Evolutionary conservation across 1,140 invertebrate species (phyloP).

Genomic region (Brachystomella parvula): DNA sequence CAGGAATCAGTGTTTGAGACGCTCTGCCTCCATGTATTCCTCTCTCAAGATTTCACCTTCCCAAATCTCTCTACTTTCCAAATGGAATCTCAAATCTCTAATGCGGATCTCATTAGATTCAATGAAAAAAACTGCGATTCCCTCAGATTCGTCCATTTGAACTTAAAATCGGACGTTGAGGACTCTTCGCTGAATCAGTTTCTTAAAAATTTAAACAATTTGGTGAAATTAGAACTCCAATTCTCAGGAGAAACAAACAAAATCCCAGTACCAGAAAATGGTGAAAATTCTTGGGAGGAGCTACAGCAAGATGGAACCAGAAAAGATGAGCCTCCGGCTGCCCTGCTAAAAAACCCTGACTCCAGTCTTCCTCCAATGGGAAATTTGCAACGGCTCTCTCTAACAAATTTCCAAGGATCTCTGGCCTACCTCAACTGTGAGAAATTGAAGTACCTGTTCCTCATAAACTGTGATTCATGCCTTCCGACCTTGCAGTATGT

Average conservation of each 20-base stretch:
- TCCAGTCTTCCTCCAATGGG: background rate
- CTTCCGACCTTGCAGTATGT: background rate
- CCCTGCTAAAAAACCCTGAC: background rate
- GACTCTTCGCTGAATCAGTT: background rate
- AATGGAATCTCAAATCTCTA: background rate
- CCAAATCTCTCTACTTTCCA: background rate
- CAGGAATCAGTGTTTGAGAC: conserved; percentile 2
- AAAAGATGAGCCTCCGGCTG: background rate
- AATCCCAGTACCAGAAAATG: background rate
- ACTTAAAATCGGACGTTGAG: background rate
- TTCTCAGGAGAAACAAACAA: background rate
- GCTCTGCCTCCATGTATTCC: background rate
- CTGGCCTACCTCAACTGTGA: conserved; percentile 4
- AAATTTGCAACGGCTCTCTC: background rate
- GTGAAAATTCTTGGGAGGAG: background rate
- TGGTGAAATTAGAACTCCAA: background rate
- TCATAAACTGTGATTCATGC: background rate
- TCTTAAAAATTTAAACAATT: background rate
- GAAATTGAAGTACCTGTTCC: background rate
- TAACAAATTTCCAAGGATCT: conserved; percentile 8
- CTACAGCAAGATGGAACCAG: background rate
- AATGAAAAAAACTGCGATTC: background rate
- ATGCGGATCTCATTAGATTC: background rate
- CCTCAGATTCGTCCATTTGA: background rate
- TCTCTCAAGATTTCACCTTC: background rate